Percentiles rank a stretch among this genome's conserved stretches.
These are phyloP conservation scores for Tympanoctomys barrerae DNA, from an alignment of 2,797 vertebrate species.

Conservation along the genomic window DNA sequence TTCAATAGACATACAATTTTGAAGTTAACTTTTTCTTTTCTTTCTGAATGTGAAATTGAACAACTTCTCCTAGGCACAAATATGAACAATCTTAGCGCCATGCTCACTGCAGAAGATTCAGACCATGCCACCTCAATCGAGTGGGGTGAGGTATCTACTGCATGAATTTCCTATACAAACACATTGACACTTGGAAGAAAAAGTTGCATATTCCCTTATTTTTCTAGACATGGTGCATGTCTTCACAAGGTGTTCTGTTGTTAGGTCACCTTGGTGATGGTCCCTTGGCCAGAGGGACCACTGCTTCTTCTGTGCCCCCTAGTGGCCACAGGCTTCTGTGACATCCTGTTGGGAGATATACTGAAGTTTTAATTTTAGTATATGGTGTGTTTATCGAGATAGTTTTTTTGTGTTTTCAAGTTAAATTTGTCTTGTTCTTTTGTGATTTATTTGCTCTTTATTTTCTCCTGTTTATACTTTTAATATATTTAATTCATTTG, in stretches of 20 bases:
- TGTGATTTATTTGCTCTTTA: not conserved
- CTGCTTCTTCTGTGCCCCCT: not conserved
- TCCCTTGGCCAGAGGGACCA: not conserved
- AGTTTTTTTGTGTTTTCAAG: not conserved
- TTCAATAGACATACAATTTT: not conserved
- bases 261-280: not conserved
- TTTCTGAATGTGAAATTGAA: not conserved
- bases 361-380: constrained; percentile 7
- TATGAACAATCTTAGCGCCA: not conserved
- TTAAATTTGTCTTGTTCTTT: not conserved
- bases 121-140: not conserved
- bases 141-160: not conserved
- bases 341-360: not conserved
- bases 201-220: not conserved
- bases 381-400: not conserved
- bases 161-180: not conserved
- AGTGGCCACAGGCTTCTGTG: not conserved
- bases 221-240: not conserved
- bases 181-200: not conserved
- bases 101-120: not conserved
- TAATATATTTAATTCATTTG: constrained; percentile 30
- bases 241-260: not conserved
- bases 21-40: not conserved
- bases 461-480: constrained; percentile 38
- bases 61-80: not conserved